phyloP scores from a whole-genome alignment of 1,140 invertebrate species.

The Drosophila suzukii region DNA sequence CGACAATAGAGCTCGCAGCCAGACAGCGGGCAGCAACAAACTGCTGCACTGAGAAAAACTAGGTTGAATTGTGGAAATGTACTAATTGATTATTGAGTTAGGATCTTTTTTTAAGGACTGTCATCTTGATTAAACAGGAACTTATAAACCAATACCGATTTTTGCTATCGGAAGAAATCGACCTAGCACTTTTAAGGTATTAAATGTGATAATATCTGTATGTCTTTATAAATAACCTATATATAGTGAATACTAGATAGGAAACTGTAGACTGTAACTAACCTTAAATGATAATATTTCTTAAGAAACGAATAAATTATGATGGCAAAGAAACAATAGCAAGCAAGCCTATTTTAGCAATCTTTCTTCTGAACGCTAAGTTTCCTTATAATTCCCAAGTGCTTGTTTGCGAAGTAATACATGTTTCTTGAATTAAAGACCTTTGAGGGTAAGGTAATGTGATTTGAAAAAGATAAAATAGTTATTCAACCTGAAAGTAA shows the following conservation, averaged over 20 bases:
- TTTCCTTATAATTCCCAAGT: neutral
- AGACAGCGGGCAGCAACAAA: slow-evolving; percentile 52
- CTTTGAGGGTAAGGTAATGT: neutral
- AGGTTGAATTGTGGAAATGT: neutral
- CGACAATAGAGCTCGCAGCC: slow-evolving; percentile 73
- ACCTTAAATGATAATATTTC: no score
- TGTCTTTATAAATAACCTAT: no score
- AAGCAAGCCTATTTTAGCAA: neutral
- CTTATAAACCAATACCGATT: no score
- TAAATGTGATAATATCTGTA: no score
- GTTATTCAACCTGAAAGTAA: neutral
- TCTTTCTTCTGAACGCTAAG: neutral
- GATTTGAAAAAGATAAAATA: neutral
- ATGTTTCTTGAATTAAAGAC: neutral
- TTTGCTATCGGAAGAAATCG: no score
- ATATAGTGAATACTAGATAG: no score
- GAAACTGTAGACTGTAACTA: no score
- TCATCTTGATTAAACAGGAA: no score
- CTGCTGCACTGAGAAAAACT: slow-evolving; percentile 18
- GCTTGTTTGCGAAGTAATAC: neutral
- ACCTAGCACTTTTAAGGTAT: no score
- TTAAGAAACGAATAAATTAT: no score
- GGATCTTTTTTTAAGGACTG: no score
- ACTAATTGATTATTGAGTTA: no score
- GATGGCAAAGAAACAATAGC: neutral